Evolutionary conservation across 64 coral and sea anemone species (phyloP), one percentile per base, ranked within the genome.

Genomic region (Pocillopora verrucosa): DNA sequence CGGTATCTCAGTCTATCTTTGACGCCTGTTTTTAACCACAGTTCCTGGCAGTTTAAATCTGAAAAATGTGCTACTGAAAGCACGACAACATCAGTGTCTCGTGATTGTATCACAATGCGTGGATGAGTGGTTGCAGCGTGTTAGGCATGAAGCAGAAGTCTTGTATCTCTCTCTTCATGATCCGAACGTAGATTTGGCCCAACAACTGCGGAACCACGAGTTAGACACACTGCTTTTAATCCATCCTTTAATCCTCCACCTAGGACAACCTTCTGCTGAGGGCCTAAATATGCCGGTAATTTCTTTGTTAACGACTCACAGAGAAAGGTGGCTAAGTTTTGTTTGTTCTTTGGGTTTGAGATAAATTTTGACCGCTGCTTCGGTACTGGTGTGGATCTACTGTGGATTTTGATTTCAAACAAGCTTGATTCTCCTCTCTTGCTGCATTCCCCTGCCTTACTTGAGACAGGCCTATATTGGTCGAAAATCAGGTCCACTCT

Each of bases 131-230:
- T 60, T 84, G 87, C 77, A 34, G 92, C 92, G 77, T 93, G 25
- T 73, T 88, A 80, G 13, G 85, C 70, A 34, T 92, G 83, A n/a
- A 87, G 65, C 75, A 92, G 36, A 7, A 87, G 84, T 30, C 91
- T 88, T 60, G 91, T 93, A 62, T 93, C 91, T 17, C 79, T 87
- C 63, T 93, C 92, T 22, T 94, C 92, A 9, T 94, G 87, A 16
- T 94, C 80, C 22, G 92, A 94, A 62, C 68, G 13, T 36, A 94
- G 17, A 59, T 45, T 22, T 51, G 65, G 60, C 26, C 57, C 87
- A 65, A 11, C 36, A 25, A 45, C 30, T 25, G 13, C 20, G 16
- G 41, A 14, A 19, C 56, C 60, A 64, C 72, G 56, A 11, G 37
- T 59, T 69, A 86, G 11, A 72, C 72, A 83, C 13, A 89, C 92